Conservation (phyloP, 2,797 vertebrate genomes). For the Strix occidentalis region DNA sequence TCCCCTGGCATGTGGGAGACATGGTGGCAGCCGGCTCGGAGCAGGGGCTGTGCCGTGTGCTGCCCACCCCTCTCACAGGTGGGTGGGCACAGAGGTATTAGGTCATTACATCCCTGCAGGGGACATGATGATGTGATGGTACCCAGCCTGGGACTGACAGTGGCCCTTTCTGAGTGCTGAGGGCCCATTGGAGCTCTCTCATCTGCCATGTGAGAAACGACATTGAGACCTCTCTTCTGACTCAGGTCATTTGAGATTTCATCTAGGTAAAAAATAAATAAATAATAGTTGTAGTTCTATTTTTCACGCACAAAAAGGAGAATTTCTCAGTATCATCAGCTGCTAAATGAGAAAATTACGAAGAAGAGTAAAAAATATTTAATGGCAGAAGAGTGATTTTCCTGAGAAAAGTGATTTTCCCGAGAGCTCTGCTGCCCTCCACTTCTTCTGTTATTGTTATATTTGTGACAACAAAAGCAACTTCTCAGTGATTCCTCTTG, state of each 20-base stretch:
- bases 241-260: neutral
- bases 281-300: neutral
- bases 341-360: neutral
- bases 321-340: neutral
- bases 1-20: neutral
- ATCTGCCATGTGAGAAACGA: neutral
- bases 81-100: rapidly evolving
- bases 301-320: neutral
- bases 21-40: neutral
- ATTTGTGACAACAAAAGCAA: neutral
- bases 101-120: neutral
- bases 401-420: slow-evolving; percentile 1
- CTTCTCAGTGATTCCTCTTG: neutral
- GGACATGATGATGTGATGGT: rapidly evolving
- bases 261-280: neutral
- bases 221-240: neutral
- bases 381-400: neutral
- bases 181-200: neutral
- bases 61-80: rapidly evolving
- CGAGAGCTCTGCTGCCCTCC: neutral
- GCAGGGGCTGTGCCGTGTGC: rapidly evolving
- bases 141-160: neutral
- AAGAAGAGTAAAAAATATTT: neutral
- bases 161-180: neutral
- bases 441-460: neutral